A percentile compares a stretch with the other conserved stretches of the same genome.
Evolutionary conservation across 1,140 invertebrate species (phyloP).

Genomic region (Schlechtendalia chinensis): DNA sequence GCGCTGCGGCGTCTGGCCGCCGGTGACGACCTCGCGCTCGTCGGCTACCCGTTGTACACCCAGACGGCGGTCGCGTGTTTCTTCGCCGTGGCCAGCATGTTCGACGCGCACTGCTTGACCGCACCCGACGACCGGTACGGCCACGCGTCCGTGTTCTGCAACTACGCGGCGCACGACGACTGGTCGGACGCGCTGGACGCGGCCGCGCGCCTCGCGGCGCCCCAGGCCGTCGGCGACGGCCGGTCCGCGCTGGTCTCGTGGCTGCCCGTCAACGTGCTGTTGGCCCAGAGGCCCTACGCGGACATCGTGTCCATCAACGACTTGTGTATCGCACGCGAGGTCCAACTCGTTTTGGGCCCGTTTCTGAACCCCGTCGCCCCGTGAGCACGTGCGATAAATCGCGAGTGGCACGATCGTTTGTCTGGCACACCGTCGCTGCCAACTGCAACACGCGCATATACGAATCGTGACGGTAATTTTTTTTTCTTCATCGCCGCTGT

Average conservation of each 20-base stretch:
- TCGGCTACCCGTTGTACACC: conserved; percentile 24
- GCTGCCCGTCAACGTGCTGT: neutral
- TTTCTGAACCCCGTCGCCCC: neutral
- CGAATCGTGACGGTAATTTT: too few species aligned
- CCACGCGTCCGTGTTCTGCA: neutral
- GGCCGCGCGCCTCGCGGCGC: neutral
- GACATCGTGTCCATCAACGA: conserved; percentile 5
- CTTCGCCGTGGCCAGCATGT: conserved; percentile 22
- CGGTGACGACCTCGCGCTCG: neutral
- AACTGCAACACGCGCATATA: too few species aligned
- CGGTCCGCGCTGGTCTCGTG: conserved; percentile 13
- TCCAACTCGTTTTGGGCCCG: neutral
- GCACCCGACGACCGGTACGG: neutral
- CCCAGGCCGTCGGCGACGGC: neutral
- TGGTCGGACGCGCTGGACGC: neutral
- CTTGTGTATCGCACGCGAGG: conserved; percentile 2
- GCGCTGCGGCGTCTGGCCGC: neutral
- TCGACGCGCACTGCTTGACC: neutral
- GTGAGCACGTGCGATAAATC: too few species aligned
- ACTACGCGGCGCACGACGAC: neutral
- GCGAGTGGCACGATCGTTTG: too few species aligned
- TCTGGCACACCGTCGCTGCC: too few species aligned
- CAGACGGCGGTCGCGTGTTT: conserved; percentile 4
- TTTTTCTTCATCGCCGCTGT: too few species aligned
- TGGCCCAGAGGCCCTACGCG: neutral